A percentile compares a stretch with the other conserved stretches of the same genome.
Conservation (phyloP, 2,888 invertebrate genomes). For the Acleris sparsana region DNA sequence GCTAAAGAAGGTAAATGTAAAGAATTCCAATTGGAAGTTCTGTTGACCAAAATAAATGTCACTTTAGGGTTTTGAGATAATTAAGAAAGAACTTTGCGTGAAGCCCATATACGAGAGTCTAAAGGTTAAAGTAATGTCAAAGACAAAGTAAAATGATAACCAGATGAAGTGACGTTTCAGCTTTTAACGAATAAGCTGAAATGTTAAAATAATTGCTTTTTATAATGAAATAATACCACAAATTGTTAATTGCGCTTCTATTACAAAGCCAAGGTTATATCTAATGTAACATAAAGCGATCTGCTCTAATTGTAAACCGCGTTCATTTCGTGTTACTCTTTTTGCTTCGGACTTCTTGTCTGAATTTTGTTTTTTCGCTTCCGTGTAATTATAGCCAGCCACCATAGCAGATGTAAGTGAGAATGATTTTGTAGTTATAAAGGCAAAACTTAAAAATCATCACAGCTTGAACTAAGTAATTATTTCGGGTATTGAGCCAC, state of each 20-base stretch:
- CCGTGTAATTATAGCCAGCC: slow-evolving; percentile 33
- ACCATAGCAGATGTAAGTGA: slow-evolving; percentile 26
- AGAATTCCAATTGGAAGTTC: background rate
- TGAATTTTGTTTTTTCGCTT: slow-evolving; percentile 29
- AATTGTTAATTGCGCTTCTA: slow-evolving; percentile 45
- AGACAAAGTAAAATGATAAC: background rate
- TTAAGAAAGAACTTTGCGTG: background rate
- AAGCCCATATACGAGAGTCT: background rate
- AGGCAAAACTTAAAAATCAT: slow-evolving; percentile 18
- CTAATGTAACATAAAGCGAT: slow-evolving; percentile 63
- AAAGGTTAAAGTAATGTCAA: slow-evolving; percentile 3
- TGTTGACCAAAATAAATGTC: background rate
- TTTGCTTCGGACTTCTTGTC: slow-evolving; percentile 45
- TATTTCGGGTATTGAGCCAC: background rate
- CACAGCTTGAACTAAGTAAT: background rate
- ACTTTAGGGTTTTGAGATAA: background rate
- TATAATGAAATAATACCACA: slow-evolving; percentile 4
- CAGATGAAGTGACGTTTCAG: slow-evolving; percentile 11
- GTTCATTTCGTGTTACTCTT: slow-evolving; percentile 53
- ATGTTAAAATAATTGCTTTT: slow-evolving; percentile 3
- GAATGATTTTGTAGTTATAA: slow-evolving; percentile 11
- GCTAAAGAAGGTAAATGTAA: no score
- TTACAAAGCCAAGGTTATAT: slow-evolving; percentile 53
- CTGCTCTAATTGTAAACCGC: slow-evolving; percentile 63
- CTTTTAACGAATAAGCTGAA: slow-evolving; percentile 1